A percentile compares a stretch with the other conserved stretches of the same genome.
Evolutionary conservation across 2,797 vertebrate genomes (phyloP).

Genomic region (Smutsia temminckii): DNA sequence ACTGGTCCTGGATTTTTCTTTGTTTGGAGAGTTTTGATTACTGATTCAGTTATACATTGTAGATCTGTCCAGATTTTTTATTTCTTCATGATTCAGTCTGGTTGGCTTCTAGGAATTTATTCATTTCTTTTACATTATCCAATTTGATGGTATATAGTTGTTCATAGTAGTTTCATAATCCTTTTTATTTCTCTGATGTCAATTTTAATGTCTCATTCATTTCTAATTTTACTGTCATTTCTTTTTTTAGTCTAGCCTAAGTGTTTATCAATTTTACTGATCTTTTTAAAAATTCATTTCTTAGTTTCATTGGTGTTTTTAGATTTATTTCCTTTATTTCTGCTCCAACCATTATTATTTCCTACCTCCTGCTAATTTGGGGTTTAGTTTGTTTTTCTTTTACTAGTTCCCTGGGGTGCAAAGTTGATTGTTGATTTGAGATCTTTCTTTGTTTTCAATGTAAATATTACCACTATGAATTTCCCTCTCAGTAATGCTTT

Average conservation of each 20-base stretch:
- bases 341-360: neutral
- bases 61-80: too few relatives aligned
- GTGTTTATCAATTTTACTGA: neutral
- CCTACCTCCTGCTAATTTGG: neutral
- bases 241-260: neutral
- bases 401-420: neutral
- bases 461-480: neutral
- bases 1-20: neutral
- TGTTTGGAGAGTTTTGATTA: too few relatives aligned
- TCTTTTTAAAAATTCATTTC: neutral
- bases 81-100: too few relatives aligned
- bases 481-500: neutral
- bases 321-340: neutral
- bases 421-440: neutral
- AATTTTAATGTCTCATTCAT: neutral
- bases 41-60: too few relatives aligned
- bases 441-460: neutral
- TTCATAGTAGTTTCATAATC: neutral
- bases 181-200: neutral
- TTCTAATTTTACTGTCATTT: neutral
- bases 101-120: too few relatives aligned
- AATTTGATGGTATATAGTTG: neutral
- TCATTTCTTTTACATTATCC: too few relatives aligned
- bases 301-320: neutral
- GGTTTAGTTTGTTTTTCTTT: neutral